phyloP scores from a whole-genome alignment of 2,888 invertebrate species.

The Caenorhabditis imperialis region DNA sequence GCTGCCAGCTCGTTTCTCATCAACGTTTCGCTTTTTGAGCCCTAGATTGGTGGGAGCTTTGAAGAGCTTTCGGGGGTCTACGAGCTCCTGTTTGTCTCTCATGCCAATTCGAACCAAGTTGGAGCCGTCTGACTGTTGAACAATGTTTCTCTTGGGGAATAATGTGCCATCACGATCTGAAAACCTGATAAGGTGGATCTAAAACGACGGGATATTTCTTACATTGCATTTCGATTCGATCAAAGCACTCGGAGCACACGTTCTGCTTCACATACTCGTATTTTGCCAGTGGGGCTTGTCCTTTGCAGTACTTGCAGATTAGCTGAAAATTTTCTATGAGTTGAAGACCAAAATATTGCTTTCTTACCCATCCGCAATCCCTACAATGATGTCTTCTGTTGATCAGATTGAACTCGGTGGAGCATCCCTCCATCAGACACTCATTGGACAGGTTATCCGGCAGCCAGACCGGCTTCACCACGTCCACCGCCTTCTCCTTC shows the following conservation, averaged over 20 bases:
- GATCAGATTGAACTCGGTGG: conserved; percentile 86
- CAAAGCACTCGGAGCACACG: conserved; percentile 75
- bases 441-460: conserved; percentile 86
- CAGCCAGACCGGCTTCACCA: conserved; percentile 87
- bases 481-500: conserved; percentile 9
- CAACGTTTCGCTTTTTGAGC: conserved; percentile 51
- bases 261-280: conserved; percentile 61
- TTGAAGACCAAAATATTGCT: background rate
- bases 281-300: conserved; percentile 71
- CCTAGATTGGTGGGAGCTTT: conserved; percentile 60
- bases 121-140: conserved; percentile 34
- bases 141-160: conserved; percentile 59
- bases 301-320: conserved; percentile 72
- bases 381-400: conserved; percentile 88
- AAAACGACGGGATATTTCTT: conserved; percentile 45
- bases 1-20: conserved; percentile 48
- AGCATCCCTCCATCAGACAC: conserved; percentile 86
- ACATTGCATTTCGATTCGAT: conserved; percentile 62
- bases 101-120: conserved; percentile 42
- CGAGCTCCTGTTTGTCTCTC: conserved; percentile 33
- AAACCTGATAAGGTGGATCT: conserved; percentile 10
- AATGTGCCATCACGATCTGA: conserved; percentile 63
- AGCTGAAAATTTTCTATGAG: conserved; percentile 56
- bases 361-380: conserved; percentile 86
- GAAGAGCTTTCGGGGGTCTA: conserved; percentile 65